Evolutionary conservation across 2,797 vertebrate species (phyloP), one percentile per base, ranked within the genome.

Genomic region (Gila robusta): DNA sequence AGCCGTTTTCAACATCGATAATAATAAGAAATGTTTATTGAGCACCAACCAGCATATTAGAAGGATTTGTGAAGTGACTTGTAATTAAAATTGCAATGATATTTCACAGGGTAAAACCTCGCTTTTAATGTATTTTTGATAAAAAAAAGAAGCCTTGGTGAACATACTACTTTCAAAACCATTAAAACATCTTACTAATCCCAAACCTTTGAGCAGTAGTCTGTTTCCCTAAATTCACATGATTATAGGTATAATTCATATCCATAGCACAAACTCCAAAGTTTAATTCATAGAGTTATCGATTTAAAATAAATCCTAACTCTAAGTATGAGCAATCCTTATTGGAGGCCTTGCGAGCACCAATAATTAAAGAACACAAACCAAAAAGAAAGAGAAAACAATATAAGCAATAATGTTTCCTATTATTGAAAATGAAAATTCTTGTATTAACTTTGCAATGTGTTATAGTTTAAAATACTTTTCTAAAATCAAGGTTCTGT

Each of bases 291-390:
- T 21, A 64, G 56, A 64, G 37, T 79, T 80, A 80, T 4, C 10
- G 26, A 62, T 67, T 47, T 67, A 67, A 49, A 79, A 44, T 44
- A 67, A 67, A 67, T 32, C 39, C 41, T 35, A 80, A 66, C 41
- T 26, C 17, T 32, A 5, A 67, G 62, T 66, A 67, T 21, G 28
- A 80, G 19, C 9, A 47, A 66, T 66, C 59, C 41, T 66, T 28
- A 2, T 19, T 19, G 5, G 41, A 80, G 64, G 21, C 26, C 26
- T 5, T 21, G 62, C 6, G 3, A 49, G 5, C 62, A 67, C 62
- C 26, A 35, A 67, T 80, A 80, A 80, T 80, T 67, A 67, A 64
- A 66, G 6, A 66, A 44, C 44, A 79, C 21, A 44, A 19, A 62
- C 23, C 19, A 77, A 56, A 76, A 49, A 49, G 26, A 52, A 32